phyloP scores from a whole-genome alignment of 2,113 vertebrate genomes.

The Raja brachyura region DNA sequence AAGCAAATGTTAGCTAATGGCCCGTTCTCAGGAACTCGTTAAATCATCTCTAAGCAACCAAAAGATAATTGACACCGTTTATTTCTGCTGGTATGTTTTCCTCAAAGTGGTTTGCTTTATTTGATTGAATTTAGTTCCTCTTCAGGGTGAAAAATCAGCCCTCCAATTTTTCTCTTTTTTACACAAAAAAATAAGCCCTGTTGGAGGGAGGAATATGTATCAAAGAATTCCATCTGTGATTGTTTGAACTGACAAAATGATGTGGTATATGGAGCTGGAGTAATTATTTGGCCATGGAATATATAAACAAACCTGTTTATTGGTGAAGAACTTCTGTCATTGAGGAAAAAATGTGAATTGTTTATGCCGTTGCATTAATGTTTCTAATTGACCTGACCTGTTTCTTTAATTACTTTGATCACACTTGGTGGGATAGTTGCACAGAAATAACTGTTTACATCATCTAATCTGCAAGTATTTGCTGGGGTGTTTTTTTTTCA shows the following conservation, averaged over 20 bases:
- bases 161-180: constrained; percentile 17
- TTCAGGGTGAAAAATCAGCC: constrained; percentile 31
- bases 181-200: neutral
- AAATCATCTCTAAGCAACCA: constrained; percentile 84
- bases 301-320: neutral
- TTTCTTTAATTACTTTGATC: neutral
- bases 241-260: neutral
- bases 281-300: constrained; percentile 14
- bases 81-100: constrained; percentile 79
- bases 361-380: neutral
- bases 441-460: neutral
- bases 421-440: neutral
- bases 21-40: constrained; percentile 93
- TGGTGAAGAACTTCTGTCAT: neutral
- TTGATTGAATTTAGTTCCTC: constrained; percentile 37
- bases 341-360: neutral
- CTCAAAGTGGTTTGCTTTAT: constrained; percentile 57
- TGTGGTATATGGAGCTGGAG: neutral
- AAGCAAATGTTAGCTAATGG: constrained; percentile 91
- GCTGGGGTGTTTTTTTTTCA: neutral
- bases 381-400: constrained; percentile 5
- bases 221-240: neutral
- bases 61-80: constrained; percentile 72
- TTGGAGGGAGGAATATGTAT: neutral
- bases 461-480: neutral